Base-by-base conservation (phyloP, 2,888 invertebrate species). In the Cantharis lateralis region DNA sequence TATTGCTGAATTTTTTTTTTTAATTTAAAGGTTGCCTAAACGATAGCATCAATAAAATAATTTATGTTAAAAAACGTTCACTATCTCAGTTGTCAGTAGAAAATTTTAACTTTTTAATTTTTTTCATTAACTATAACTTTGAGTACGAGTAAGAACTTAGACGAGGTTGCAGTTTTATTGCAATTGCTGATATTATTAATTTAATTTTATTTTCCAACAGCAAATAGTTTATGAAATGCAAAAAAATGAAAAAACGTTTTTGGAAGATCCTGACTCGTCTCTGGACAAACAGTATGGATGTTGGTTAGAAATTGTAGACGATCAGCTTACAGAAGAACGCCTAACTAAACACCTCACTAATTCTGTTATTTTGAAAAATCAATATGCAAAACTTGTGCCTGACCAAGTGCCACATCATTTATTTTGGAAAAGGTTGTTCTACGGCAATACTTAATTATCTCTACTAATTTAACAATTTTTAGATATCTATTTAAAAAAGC, bases 401-500 rank as follows among this genome's bases (percentile, higher is more conserved):
- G 91, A 91, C 72, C 90, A 91, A 66, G 93, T 95, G 15, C 90
- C 93, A 1, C 93, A 95, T 83, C 91, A 92, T 16, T 90, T 93
- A 78, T 96, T 96, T 88, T 96, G 96, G 96, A 93, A 94, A 85
- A 90, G 95, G 92, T 92, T 15, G 61, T 10, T 15, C 20, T 3
- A 1, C n/a, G 9, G 62, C 62, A 69, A 28, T 26, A n/a, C n/a
- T 20, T 66, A 66, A n/a, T 13, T n/a, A 66, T 66, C 11, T 13
- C 0, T 13, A 10, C 64, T 66, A 66, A 20, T 3, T 20, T n/a
- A 70, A 71, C 68, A 62, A 81, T 63, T 81, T 78, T 0, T 83
- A 91, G 91, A 70, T 96, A 95, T 87, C 90, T 95, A 84, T 96
- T 95, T 89, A 93, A 94, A 84, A 93, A 95, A 84, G 94, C 95